Conservation (phyloP, 2,797 vertebrate species). For the Sebastes elongatus region DNA sequence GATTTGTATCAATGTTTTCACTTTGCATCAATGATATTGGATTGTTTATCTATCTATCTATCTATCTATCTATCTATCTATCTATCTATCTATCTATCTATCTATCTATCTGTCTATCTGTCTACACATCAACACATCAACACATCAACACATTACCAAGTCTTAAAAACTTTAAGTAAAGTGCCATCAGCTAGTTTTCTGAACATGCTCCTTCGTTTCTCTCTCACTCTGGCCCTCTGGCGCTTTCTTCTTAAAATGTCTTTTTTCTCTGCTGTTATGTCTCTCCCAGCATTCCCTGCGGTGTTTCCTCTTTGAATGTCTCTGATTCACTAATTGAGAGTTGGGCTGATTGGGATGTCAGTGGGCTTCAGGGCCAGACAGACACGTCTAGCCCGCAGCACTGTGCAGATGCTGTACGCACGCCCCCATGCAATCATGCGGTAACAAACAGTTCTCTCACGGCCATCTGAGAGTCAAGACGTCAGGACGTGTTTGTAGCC, state of each 20-base stretch:
- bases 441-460: constrained; percentile 11
- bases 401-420: constrained; percentile 3
- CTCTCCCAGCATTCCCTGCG: constrained; percentile 24
- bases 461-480: constrained; percentile 40
- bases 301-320: constrained; percentile 37
- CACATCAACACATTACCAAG: background rate
- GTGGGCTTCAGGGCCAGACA: constrained; percentile 29
- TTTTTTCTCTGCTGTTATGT: background rate
- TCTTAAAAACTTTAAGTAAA: background rate
- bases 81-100: too few species aligned
- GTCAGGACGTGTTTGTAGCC: constrained; percentile 34
- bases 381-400: background rate
- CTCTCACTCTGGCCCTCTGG: background rate
- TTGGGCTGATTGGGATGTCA: constrained; percentile 30
- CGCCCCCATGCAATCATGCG: background rate
- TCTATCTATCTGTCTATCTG: too few species aligned
- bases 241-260: constrained; percentile 9
- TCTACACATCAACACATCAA: too few species aligned
- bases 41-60: too few species aligned
- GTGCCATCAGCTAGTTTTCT: background rate
- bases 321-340: constrained; percentile 47
- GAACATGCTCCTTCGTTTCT: background rate
- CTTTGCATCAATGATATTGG: too few species aligned
- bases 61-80: too few species aligned
- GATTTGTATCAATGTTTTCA: too few species aligned